Evolutionary conservation across 2,888 invertebrate species (phyloP), one percentile per base, ranked within the genome.

Genomic region (Parasteatoda lunata): DNA sequence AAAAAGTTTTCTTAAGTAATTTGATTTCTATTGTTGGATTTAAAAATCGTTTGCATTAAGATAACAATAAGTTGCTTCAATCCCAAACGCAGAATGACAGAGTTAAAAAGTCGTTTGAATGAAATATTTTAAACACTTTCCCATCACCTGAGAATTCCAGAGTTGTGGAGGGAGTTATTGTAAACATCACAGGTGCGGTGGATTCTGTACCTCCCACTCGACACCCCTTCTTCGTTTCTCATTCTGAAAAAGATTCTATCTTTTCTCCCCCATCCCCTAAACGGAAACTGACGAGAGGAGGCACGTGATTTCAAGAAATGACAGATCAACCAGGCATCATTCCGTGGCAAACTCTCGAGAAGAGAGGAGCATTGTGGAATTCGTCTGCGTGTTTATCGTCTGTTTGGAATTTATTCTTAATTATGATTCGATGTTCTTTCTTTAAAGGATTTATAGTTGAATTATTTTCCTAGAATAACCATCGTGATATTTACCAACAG

Each of bases 151-250:
- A 77, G 68, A 84, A 84, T 84, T 84, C 77, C 68, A 11, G n/a
- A 51, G 64, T 49, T 69, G 83, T 51, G 65, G 72, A 51, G 9
- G 65, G 45, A n/a, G 59, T 52, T 69, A 77, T 72, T 81, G 81
- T 81, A 84, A 84, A 77, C 72, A 77, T 77, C 72, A 72, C 77
- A 84, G 77, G 77, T 77, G 84, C 77, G 84, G 84, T 45, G 66
- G 77, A 68, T 77, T 52, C 51, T 54, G 4, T 64, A 45, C 9
- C 76, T 48, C 68, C 59, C 30, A 65, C 65, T 48, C 76, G 30
- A 47, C 9, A 48, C 69, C 64, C 47, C 11, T 15, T 64, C 54
- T 52, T 52, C 54, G 54, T 51, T 52, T 47, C 65, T 71, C 71
- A 71, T 70, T 68, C 70, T 76, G 65, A 48, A 69, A 69, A 69